phyloP scores from a whole-genome alignment of 2,113 vertebrate species.

The Stegostoma tigrinum region DNA sequence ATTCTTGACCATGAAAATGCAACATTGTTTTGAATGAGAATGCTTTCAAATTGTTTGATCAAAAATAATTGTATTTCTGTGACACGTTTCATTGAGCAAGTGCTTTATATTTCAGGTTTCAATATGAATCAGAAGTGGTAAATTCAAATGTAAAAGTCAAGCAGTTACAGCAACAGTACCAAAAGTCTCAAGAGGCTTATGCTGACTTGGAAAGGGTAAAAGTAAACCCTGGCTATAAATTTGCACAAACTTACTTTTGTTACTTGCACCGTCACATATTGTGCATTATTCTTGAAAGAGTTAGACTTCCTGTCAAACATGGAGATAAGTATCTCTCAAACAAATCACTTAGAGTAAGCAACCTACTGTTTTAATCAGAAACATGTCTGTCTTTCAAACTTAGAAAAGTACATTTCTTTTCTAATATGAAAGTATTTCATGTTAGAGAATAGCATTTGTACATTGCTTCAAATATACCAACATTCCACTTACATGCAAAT shows the following conservation, averaged over 20 bases:
- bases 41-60: not conserved
- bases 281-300: not conserved
- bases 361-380: not conserved
- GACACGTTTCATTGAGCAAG: not conserved
- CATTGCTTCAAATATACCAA: not conserved
- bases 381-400: not conserved
- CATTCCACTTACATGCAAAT: not conserved
- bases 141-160: conserved; percentile 24
- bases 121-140: not conserved
- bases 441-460: not conserved
- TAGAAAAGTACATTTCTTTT: not conserved
- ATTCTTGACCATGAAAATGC: not conserved
- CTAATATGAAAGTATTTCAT: not conserved
- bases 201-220: conserved; percentile 20
- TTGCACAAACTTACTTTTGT: not conserved
- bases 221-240: not conserved
- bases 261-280: not conserved
- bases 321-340: not conserved
- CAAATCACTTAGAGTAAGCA: not conserved
- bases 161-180: not conserved
- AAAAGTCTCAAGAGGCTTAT: not conserved
- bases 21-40: not conserved
- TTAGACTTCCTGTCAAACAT: not conserved
- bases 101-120: conserved; percentile 32
- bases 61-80: not conserved